Conservation (phyloP, 2,888 invertebrate genomes). For the Meteorus cinctellus region DNA sequence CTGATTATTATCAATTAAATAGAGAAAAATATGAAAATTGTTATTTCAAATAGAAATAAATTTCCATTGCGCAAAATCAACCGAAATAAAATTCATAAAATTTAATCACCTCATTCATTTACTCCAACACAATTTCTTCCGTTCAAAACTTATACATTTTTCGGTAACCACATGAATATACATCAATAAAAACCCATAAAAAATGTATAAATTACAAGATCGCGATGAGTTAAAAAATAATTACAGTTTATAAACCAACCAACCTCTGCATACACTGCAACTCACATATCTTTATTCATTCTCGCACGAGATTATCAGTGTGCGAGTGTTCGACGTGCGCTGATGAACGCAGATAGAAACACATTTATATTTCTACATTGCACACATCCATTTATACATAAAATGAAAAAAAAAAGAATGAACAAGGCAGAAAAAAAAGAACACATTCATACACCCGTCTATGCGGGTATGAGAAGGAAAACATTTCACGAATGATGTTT, state of each 20-base stretch:
- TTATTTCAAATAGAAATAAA: no score
- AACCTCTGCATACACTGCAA: background rate
- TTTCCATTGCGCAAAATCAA: no score
- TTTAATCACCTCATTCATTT: no score
- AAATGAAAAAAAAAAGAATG: no score
- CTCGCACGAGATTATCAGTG: constrained; percentile 4
- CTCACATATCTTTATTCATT: background rate
- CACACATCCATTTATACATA: background rate
- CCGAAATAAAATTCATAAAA: no score
- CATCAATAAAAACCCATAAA: background rate
- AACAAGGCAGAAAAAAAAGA: no score
- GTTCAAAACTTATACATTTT: background rate
- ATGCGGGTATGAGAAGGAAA: background rate
- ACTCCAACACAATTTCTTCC: no score
- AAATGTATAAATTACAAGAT: background rate
- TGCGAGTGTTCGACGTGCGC: background rate
- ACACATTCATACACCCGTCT: no score
- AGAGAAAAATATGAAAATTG: no score
- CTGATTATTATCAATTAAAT: no score
- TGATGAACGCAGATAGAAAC: constrained; percentile 4
- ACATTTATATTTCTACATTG: constrained; percentile 2
- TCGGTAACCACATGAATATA: background rate
- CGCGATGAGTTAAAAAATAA: background rate
- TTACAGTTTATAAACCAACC: background rate
- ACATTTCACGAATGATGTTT: background rate